Evolutionary conservation across 2,113 vertebrate species (phyloP).

Genomic region (Ictidomys tridecemlineatus): DNA sequence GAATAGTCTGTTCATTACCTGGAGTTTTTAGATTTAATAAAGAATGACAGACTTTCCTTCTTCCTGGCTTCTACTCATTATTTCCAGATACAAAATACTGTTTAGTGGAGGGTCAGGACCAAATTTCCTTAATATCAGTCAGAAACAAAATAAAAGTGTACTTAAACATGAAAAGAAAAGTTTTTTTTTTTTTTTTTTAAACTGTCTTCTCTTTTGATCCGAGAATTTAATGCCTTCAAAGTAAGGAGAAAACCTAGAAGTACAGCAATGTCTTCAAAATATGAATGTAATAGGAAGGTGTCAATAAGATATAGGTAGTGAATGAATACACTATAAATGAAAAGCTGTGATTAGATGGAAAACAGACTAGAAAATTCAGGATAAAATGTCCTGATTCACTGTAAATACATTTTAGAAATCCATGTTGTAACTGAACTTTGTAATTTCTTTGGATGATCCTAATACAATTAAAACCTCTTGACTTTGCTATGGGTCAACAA

Average conservation of each 20-base stretch:
- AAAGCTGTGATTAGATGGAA: background rate
- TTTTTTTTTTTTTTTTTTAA: background rate
- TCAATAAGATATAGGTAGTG: background rate
- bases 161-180: slow-evolving; percentile 37
- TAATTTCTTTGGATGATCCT: background rate
- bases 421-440: background rate
- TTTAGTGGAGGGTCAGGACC: background rate
- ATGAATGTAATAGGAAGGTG: background rate
- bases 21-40: slow-evolving; percentile 68
- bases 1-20: slow-evolving; percentile 77
- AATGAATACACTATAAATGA: background rate
- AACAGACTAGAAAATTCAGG: background rate
- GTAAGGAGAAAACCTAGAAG: background rate
- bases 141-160: slow-evolving; percentile 37
- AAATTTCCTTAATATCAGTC: slow-evolving; percentile 36
- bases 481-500: background rate
- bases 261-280: background rate
- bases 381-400: slow-evolving; percentile 2
- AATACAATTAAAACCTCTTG: background rate
- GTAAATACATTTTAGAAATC: background rate
- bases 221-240: background rate
- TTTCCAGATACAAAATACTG: slow-evolving; percentile 62
- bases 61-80: slow-evolving; percentile 53
- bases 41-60: slow-evolving; percentile 32
- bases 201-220: background rate